Base-by-base conservation (phyloP, 1,140 invertebrate species). In the Vanessa tameamea region DNA sequence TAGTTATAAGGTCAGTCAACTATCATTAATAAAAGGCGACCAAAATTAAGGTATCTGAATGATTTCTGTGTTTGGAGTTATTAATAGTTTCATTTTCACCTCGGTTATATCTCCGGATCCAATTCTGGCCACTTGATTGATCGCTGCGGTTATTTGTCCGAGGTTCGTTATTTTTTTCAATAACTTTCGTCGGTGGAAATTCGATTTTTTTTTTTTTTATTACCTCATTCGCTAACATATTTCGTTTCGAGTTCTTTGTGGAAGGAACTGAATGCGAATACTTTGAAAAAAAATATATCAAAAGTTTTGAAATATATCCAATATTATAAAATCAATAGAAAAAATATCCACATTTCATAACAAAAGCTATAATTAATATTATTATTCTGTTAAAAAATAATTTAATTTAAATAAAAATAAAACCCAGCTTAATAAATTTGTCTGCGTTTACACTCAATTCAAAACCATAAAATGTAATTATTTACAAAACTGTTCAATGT, bases 61-160 rank as follows among this genome's bases (percentile, higher is more conserved):
- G 16, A 12, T 9, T 55, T 20, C n/a, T 4, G 16, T 20, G 9
- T 15, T 55, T 20, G 9, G n/a, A 55, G 53, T 55, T 55, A 55
- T 55, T 20, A 50, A 55, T 55, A 55, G 53, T 16, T 55, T 55
- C 53, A 55, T 55, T 55, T 55, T 55, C 53, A 55, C 53, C 53
- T 51, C 12, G 12, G 53, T 7, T 23, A 8, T 11, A 55, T 55
- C 16, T 55, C 53, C 15, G n/a, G 16, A 20, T 16, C 53, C 53
- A 16, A 55, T 55, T 55, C 53, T 55, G 6, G 14, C n/a, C 53
- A 9, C 53, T 20, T 55, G 53, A 55, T 55, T 23, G 53, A 55
- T 55, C 53, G 53, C 53, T 55, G 53, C 53, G 16, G 53, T 55
- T 50, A 50, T 50, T 50, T 20, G 53, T 55, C 23, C 53, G 53